Percentiles rank a stretch among this genome's conserved stretches.
Conservation (phyloP, 2,797 vertebrate species). For the Acanthurus tractus region DNA sequence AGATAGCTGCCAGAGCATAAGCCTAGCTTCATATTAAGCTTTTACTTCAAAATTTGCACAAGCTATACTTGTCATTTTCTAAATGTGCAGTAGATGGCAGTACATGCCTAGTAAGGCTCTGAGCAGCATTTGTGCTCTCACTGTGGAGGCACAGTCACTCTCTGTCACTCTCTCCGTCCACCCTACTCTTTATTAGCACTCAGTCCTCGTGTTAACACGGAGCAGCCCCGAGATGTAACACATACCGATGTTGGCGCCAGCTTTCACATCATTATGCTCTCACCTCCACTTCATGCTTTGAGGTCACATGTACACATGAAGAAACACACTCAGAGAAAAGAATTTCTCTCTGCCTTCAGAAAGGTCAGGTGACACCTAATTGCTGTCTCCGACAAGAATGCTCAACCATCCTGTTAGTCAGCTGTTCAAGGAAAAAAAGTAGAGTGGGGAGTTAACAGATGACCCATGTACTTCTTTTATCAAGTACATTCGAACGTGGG, state of each 20-base stretch:
- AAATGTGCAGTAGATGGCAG: slow-evolving; percentile 78
- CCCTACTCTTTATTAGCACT: slow-evolving; percentile 7
- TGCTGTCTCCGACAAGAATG: not conserved
- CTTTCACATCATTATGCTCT: slow-evolving; percentile 10
- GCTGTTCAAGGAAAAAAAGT: not conserved
- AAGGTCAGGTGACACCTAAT: slow-evolving; percentile 32
- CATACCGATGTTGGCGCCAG: slow-evolving; percentile 1
- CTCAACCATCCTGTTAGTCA: not conserved
- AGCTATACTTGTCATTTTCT: slow-evolving; percentile 16
- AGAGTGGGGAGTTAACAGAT: not conserved
- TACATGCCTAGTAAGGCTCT: slow-evolving; percentile 30
- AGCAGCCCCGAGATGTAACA: slow-evolving; percentile 26
- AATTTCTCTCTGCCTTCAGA: not conserved
- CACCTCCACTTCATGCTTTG: not conserved
- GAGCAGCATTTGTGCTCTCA: not conserved
- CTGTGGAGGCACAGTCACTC: not conserved
- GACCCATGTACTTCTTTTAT: not conserved
- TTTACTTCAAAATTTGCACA: not conserved
- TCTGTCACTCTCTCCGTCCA: slow-evolving; percentile 4
- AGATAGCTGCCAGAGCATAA: not conserved
- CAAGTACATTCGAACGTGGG: too few species aligned
- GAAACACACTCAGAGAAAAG: not conserved
- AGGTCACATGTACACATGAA: slow-evolving; percentile 5
- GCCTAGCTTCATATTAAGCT: not conserved
- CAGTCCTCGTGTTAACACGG: slow-evolving; percentile 26